Conservation (phyloP, 2,888 invertebrate species). For the Diplolepis rosae region DNA sequence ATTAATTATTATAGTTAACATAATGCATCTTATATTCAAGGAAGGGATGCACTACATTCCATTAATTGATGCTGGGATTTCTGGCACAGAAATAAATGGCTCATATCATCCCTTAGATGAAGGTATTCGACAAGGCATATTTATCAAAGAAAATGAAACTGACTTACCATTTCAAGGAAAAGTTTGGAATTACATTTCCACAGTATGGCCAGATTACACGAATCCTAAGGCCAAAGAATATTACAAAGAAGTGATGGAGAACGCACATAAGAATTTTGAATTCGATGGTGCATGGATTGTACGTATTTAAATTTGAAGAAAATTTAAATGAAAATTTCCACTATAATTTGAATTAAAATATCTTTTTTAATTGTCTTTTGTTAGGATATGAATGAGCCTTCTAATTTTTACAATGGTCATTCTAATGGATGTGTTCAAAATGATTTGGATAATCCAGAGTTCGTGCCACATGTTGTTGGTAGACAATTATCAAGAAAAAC, state of each 20-base stretch:
- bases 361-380: slow-evolving; percentile 22
- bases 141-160: slow-evolving; percentile 81
- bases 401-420: slow-evolving; percentile 84
- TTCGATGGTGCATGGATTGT: slow-evolving; percentile 92
- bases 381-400: slow-evolving; percentile 92
- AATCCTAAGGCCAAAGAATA: slow-evolving; percentile 82
- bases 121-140: slow-evolving; percentile 82
- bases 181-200: slow-evolving; percentile 83
- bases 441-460: slow-evolving; percentile 80
- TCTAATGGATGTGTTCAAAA: slow-evolving; percentile 76
- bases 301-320: slow-evolving; percentile 65
- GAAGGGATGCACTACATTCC: slow-evolving; percentile 86
- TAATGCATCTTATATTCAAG: no score
- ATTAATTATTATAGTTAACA: not conserved
- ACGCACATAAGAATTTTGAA: slow-evolving; percentile 78
- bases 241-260: slow-evolving; percentile 82
- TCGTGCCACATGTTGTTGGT: slow-evolving; percentile 79
- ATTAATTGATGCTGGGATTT: slow-evolving; percentile 86
- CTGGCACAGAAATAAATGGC: slow-evolving; percentile 80
- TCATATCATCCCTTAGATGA: slow-evolving; percentile 85
- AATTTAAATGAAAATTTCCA: not conserved
- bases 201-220: slow-evolving; percentile 89
- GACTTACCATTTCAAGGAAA: slow-evolving; percentile 82
- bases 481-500: slow-evolving; percentile 80
- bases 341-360: not conserved